A percentile compares a stretch with the other conserved stretches of the same genome.
These are phyloP conservation scores for Poecile montanus DNA, from an alignment of 2,797 vertebrate species.

Conservation along the genomic window DNA sequence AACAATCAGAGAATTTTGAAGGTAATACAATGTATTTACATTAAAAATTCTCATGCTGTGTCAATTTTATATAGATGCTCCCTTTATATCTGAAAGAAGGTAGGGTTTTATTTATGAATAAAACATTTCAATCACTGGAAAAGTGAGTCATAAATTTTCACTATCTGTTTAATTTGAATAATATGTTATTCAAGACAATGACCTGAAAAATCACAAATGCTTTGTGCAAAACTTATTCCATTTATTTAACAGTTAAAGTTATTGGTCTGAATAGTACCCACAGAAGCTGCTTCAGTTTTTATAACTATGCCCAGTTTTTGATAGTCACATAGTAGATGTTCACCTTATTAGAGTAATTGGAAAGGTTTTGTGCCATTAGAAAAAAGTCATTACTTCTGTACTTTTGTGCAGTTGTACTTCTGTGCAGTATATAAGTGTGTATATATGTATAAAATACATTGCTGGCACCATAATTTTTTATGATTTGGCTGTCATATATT, in stretches of 20 bases:
- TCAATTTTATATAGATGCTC: neutral
- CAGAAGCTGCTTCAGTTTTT: neutral
- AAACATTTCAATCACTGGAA: neutral
- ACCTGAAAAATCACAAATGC: neutral
- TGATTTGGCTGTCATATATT: neutral
- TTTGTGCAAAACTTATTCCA: neutral
- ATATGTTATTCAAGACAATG: neutral
- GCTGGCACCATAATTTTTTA: neutral
- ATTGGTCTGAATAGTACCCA: neutral
- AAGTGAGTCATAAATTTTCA: neutral
- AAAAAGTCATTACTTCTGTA: neutral
- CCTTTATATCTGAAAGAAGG: neutral
- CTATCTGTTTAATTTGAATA: neutral
- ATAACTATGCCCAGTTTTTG: neutral
- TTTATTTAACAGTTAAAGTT: neutral
- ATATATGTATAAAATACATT: neutral
- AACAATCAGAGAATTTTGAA: neutral
- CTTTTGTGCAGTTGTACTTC: neutral
- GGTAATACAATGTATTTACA: neutral
- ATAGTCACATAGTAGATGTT: neutral
- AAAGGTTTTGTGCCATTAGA: neutral
- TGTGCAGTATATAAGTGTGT: neutral
- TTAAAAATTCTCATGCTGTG: neutral
- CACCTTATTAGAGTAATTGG: neutral
- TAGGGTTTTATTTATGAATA: neutral